A percentile compares a stretch with the other conserved stretches of the same genome.
These are phyloP conservation scores for Dryomyza anilis DNA, from an alignment of 2,888 invertebrate species.

Conservation along the genomic window DNA sequence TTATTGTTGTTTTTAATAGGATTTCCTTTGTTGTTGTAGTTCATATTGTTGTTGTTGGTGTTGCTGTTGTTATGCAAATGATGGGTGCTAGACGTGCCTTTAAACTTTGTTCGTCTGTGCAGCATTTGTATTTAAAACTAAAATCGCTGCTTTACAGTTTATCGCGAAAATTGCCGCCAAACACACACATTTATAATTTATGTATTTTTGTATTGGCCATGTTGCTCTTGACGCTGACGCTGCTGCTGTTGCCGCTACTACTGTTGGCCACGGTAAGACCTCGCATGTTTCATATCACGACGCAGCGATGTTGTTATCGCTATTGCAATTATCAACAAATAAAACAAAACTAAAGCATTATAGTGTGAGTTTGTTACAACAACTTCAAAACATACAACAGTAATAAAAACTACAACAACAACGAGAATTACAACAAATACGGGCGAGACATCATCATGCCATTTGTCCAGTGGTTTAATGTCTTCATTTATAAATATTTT, in stretches of 20 bases:
- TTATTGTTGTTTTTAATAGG: neutral
- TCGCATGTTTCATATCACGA: constrained; percentile 18
- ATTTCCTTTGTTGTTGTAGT: constrained; percentile 3
- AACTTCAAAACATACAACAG: neutral
- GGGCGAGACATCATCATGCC: neutral
- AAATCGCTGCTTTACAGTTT: constrained; percentile 11
- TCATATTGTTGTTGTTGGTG: too few species aligned
- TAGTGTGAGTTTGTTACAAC: neutral
- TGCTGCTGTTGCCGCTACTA: neutral
- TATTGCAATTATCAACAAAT: constrained; percentile 6
- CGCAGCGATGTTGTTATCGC: constrained; percentile 6
- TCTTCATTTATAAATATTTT: constrained; percentile 10
- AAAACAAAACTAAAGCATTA: neutral
- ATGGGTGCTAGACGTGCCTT: too few species aligned
- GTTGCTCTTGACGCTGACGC: neutral
- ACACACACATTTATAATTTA: neutral
- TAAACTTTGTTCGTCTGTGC: too few species aligned
- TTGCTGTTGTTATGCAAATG: too few species aligned
- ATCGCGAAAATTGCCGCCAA: constrained; percentile 5
- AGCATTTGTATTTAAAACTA: too few species aligned
- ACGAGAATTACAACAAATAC: neutral
- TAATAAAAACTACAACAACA: neutral
- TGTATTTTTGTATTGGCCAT: neutral
- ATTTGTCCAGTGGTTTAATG: neutral
- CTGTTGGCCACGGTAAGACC: constrained; percentile 1